Evolutionary conservation across 2,888 invertebrate genomes (phyloP).

Genomic region (Camponotus fellah): DNA sequence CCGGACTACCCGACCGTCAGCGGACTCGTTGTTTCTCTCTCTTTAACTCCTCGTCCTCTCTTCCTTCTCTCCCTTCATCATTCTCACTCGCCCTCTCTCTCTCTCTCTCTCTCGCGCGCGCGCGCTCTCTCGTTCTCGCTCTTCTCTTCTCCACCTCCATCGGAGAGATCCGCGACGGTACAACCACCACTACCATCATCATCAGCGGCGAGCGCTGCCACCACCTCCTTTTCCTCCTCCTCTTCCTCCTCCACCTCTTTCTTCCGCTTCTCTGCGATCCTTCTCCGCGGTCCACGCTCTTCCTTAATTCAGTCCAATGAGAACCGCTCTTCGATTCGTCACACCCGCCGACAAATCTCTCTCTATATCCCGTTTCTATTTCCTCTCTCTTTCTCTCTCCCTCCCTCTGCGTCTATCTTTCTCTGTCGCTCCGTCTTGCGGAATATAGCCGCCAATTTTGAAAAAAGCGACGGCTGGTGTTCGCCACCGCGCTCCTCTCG

Average conservation of each 20-base stretch:
- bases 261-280: constrained; percentile 74
- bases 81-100: constrained; percentile 39
- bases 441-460: constrained; percentile 31
- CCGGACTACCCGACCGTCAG: constrained; percentile 63
- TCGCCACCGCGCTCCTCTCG: not conserved
- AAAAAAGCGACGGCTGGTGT: constrained; percentile 9
- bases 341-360: constrained; percentile 64
- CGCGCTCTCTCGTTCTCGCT: constrained; percentile 49
- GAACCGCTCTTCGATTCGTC: constrained; percentile 81
- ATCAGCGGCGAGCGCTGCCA: constrained; percentile 59
- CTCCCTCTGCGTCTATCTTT: not conserved
- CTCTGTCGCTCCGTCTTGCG: constrained; percentile 1
- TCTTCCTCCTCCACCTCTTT: constrained; percentile 64
- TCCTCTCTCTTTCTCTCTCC: constrained; percentile 16
- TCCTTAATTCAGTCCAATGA: constrained; percentile 84
- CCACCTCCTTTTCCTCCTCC: constrained; percentile 71
- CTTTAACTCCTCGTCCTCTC: constrained; percentile 44
- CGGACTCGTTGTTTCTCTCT: constrained; percentile 59
- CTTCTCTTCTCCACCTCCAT: constrained; percentile 69
- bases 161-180: constrained; percentile 61
- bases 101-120: not conserved
- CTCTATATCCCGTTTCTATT: constrained; percentile 10
- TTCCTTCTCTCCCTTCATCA: constrained; percentile 42
- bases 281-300: constrained; percentile 79
- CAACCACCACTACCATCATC: constrained; percentile 58